Base-by-base conservation (phyloP, 2,113 vertebrate species). In the Holacanthus passer region DNA sequence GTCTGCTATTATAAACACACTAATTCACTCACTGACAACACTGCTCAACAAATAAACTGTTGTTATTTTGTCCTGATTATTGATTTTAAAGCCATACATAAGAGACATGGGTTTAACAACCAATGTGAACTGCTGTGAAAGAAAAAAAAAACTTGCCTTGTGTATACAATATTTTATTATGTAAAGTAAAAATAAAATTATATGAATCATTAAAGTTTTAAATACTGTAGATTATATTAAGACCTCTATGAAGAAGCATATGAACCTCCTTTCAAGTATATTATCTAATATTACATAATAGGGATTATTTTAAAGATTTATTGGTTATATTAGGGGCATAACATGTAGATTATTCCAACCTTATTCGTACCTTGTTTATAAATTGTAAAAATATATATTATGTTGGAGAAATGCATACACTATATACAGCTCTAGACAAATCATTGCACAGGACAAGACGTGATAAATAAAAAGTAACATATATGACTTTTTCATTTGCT, bases 81-180 rank as follows among this genome's bases (percentile, higher is more conserved):
- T 95, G 96, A 97, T 96, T 97, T 97, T 94, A 96, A 99, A 99
- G 98, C 97, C 97, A 99, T 99, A 99, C 96, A 95, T 96, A 89
- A 77, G 94, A 92, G 95, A 94, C 93, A 92, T 96, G 95, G 90
- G 88, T 92, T 79, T 73, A 80, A 87, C 71, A 82, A 89, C 90
- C 90, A 90, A 89, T 96, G 96, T 94, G 93, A 96, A 96, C 93
- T 96, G 96, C 96, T 96, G 94, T 97, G 95, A 96, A 76, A 92
- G 17, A 79, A 76, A 92, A 94, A n/a, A 96, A 90, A 94, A 95
- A 88, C 94, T 94, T 96, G 96, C 95, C 96, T 95, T 95, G 94
- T 97, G 95, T 96, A 98, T 96, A 94, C 89, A 88, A 69, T 94
- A 99, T 97, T 98, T 98, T 97, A 96, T 96, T 97, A 96, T 97